Base-by-base conservation (phyloP, 2,888 invertebrate genomes). In the Sphecodes monilicornis region DNA sequence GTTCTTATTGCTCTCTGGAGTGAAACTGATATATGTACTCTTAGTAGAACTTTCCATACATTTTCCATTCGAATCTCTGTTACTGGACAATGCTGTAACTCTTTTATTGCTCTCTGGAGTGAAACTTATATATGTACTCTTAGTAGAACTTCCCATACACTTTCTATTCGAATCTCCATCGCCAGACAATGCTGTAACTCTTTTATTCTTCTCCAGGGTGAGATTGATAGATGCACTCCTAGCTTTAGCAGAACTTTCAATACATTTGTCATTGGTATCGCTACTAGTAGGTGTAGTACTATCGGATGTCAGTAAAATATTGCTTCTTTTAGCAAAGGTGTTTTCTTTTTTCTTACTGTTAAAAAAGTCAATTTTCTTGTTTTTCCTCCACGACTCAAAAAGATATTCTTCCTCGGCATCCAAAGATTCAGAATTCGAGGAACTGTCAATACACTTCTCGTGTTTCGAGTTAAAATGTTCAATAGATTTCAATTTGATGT, bases 231-330 rank as follows among this genome's bases (percentile, higher is more conserved):
- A 81, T 13, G 84, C 86, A 26, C 41, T 77, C n/a, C 46, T 69
- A n/a, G 76, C 80, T 69, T 71, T 80, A 70, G 66, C 64, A n/a
- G 84, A 85, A 70, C 78, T 82, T 69, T 76, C 82, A n/a, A 64
- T 36, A 29, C 57, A 3, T 36, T 22, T 26, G 13, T 81, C 54
- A 22, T 26, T 13, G 16, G 22, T 46, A 11, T 82, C 80, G 4
- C 70, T 88, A 26, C 68, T 85, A 22, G 70, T 84, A 29, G 80
- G 72, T 18, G 87, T 84, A 29, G 86, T 90, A 18, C 92, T 91
- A 26, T 92, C 90, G 0, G 91, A 92, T 1, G 89, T 90, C 50
- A 88, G 89, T 22, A 81, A 75, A 16, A 0, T 8, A 8, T 80
- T 85, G 29, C 76, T 79, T 82, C 1, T 41, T 39, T 66, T 80